Conservation (phyloP, 2,888 invertebrate species). For the Ischnura elegans region DNA sequence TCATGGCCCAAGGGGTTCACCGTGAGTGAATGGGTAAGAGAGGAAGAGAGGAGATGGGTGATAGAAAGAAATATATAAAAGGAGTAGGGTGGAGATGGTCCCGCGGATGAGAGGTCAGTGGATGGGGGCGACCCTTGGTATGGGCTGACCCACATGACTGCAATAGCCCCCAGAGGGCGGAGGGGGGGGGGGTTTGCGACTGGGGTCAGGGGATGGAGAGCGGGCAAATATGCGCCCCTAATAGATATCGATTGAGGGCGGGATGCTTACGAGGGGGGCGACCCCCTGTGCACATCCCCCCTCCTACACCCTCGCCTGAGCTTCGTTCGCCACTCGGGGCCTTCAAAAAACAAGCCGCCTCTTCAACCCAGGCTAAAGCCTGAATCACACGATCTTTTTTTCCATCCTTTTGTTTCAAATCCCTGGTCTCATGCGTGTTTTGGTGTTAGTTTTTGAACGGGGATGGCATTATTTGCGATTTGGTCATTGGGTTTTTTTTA, state of each 20-base stretch:
- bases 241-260: slow-evolving; percentile 62
- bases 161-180: slow-evolving; percentile 47
- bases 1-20: neutral
- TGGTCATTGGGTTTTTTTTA: too few relatives aligned
- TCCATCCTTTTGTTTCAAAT: neutral
- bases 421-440: neutral
- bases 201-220: slow-evolving; percentile 34
- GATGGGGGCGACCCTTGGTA: slow-evolving; percentile 42
- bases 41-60: neutral
- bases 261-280: slow-evolving; percentile 11
- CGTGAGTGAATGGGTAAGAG: neutral
- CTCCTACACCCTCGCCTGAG: neutral
- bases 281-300: neutral
- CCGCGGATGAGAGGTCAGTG: slow-evolving; percentile 38
- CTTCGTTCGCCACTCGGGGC: neutral
- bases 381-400: too few relatives aligned
- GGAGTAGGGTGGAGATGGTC: neutral
- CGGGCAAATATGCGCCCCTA: slow-evolving; percentile 54
- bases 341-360: neutral
- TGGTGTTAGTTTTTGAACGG: neutral
- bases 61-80: neutral
- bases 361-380: neutral
- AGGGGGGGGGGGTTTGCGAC: neutral
- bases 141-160: slow-evolving; percentile 59
- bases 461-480: too few relatives aligned